Conservation (phyloP, 2,888 invertebrate genomes). For the Orthosia cruda region DNA sequence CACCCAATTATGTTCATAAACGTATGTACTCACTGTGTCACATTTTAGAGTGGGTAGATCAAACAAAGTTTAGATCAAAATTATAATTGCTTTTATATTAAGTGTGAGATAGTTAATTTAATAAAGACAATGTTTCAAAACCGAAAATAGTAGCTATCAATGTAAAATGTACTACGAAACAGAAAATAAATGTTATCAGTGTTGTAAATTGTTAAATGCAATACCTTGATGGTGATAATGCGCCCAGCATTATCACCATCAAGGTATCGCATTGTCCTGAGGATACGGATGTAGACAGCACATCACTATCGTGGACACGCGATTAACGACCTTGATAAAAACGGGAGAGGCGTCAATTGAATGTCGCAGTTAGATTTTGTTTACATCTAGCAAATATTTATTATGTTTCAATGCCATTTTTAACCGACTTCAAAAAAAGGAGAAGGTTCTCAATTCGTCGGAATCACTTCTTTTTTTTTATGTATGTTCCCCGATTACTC, state of each 20-base stretch:
- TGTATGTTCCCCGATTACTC: no score
- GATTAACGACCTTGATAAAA: constrained; percentile 56
- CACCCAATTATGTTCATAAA: constrained; percentile 13
- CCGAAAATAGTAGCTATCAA: constrained; percentile 19
- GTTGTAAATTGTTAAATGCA: no score
- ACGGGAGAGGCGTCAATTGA: constrained; percentile 12
- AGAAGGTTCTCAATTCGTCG: no score
- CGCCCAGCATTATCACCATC: constrained; percentile 23
- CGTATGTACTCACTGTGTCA: constrained; percentile 2
- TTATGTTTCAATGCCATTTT: neutral
- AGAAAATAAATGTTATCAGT: constrained; percentile 3
- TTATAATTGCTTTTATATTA: constrained; percentile 40
- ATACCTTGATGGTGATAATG: no score
- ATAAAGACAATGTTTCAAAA: constrained; percentile 3
- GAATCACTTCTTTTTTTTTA: no score
- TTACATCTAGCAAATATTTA: constrained; percentile 6
- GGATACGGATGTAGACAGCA: constrained; percentile 31
- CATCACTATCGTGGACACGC: constrained; percentile 13
- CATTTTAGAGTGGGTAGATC: neutral
- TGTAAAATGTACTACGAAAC: neutral
- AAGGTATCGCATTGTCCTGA: constrained; percentile 19
- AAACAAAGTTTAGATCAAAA: constrained; percentile 32
- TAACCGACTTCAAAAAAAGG: no score
- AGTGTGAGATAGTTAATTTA: neutral
- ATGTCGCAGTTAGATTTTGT: constrained; percentile 23